These are phyloP conservation scores for Platyscapa corneri DNA, from an alignment of 1,140 invertebrate genomes.

Conservation along the genomic window DNA sequence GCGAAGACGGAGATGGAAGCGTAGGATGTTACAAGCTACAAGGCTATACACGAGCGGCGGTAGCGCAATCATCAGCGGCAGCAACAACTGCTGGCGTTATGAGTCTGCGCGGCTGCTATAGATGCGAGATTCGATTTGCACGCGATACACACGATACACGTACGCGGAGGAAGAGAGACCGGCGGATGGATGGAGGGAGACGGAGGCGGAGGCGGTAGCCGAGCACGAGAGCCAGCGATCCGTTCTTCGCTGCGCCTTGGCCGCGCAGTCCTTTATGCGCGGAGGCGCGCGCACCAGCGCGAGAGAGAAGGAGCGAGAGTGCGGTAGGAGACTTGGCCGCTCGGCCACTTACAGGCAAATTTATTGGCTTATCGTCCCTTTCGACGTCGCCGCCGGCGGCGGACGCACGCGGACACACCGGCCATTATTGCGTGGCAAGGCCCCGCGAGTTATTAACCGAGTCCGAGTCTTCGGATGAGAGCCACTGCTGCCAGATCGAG, in stretches of 20 bases:
- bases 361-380: conserved; percentile 47
- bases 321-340: not conserved
- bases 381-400: not conserved
- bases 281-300: not conserved
- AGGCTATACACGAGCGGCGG: not conserved
- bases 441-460: conserved; percentile 34
- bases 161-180: not conserved
- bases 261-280: too few relatives aligned
- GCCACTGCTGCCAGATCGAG: not conserved
- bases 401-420: not conserved
- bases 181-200: conserved; percentile 10
- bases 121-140: conserved; percentile 37
- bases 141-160: conserved; percentile 2
- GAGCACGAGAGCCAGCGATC: not conserved
- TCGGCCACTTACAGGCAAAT: conserved; percentile 47
- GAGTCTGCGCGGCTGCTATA: conserved; percentile 2
- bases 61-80: not conserved
- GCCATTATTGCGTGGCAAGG: conserved; percentile 9
- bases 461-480: not conserved
- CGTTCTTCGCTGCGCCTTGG: conserved; percentile 28
- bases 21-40: not conserved
- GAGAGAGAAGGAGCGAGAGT: not conserved
- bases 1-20: conserved; percentile 7
- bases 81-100: conserved; percentile 35
- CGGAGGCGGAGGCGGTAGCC: not conserved